These are phyloP conservation scores for Cataglyphis livida DNA, from an alignment of 2,888 invertebrate genomes.

Conservation along the genomic window DNA sequence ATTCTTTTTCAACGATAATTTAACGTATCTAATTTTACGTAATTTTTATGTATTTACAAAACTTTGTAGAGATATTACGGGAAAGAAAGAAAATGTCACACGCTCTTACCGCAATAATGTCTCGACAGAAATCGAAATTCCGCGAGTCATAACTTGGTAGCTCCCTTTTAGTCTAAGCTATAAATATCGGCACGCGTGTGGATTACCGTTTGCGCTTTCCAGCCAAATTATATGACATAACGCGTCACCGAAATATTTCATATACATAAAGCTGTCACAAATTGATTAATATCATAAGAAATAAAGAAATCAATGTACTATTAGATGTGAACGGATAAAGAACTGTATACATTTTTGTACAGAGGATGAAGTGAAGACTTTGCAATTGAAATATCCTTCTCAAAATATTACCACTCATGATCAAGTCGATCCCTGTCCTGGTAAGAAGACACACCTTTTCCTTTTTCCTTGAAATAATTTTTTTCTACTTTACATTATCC, in stretches of 20 bases:
- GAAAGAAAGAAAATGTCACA: background rate
- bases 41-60: too few relatives aligned
- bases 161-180: conserved; percentile 56
- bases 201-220: conserved; percentile 60
- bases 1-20: background rate
- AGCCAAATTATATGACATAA: conserved; percentile 68
- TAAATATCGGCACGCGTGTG: conserved; percentile 70
- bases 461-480: background rate
- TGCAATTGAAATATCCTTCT: conserved; percentile 66
- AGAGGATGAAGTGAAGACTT: conserved; percentile 68
- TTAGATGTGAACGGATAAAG: background rate
- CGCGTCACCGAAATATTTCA: conserved; percentile 12
- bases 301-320: background rate
- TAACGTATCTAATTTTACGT: too few relatives aligned
- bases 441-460: conserved; percentile 67
- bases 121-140: conserved; percentile 58
- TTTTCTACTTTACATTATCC: background rate
- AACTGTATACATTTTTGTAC: conserved; percentile 54
- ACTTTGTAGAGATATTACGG: background rate
- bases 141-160: conserved; percentile 25
- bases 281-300: conserved; percentile 5
- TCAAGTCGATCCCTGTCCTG: conserved; percentile 66
- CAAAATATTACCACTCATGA: conserved; percentile 46
- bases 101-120: background rate
- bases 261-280: background rate